These are phyloP conservation scores for Valencia hispanica DNA, from an alignment of 2,797 vertebrate species.

Conservation along the genomic window DNA sequence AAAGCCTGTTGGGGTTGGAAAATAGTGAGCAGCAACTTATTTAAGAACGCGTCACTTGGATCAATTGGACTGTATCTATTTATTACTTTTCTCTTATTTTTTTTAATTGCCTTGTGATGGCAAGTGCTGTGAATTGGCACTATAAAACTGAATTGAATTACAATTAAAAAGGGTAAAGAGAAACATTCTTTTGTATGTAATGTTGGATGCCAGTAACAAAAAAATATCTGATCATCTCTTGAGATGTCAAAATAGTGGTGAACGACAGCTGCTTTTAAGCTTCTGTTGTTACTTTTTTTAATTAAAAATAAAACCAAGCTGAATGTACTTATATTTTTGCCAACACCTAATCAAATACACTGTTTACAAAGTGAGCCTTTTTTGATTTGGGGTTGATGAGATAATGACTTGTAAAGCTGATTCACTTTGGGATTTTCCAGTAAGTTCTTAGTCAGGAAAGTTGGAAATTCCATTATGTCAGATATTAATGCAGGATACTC, in stretches of 20 bases:
- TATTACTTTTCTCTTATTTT: no score
- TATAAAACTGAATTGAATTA: neutral
- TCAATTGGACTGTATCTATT: no score
- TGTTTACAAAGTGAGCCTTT: neutral
- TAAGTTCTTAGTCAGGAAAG: neutral
- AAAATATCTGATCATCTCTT: neutral
- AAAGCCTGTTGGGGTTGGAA: neutral
- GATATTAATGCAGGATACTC: neutral
- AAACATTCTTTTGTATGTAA: neutral
- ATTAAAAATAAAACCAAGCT: neutral
- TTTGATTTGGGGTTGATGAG: neutral
- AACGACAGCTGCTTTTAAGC: neutral
- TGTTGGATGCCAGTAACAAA: neutral
- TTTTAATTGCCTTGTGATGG: no score
- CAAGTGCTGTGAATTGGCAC: neutral
- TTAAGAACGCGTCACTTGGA: no score
- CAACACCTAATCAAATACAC: neutral
- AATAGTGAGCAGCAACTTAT: no score
- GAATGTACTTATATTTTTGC: neutral
- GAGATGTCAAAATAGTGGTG: neutral
- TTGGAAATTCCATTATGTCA: neutral
- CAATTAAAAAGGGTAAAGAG: neutral
- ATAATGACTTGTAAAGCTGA: neutral
- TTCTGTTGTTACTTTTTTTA: neutral
- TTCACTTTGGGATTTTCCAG: neutral